phyloP scores from a whole-genome alignment of 2,113 vertebrate genomes.

The Vidua chalybeata region DNA sequence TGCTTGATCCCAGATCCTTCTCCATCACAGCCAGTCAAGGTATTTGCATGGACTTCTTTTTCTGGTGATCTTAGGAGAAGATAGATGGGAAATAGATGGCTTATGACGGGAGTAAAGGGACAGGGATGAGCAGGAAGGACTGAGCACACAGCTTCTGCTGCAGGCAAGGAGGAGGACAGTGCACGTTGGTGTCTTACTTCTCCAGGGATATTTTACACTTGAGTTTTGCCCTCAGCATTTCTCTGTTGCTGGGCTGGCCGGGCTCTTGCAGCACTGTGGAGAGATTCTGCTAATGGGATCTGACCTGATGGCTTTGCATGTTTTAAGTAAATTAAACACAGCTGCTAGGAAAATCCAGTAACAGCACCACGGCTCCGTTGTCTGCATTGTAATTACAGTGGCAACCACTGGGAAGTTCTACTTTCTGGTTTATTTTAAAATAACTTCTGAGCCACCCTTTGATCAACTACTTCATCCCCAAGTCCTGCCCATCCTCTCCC shows the following conservation, averaged over 20 bases:
- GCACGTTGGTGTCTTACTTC: rapidly evolving
- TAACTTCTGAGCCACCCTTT: constrained; percentile 52
- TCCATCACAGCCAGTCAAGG: not conserved
- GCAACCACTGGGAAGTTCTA: constrained; percentile 38
- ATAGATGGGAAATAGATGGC: not conserved
- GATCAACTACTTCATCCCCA: constrained; percentile 12
- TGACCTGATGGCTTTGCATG: constrained; percentile 61
- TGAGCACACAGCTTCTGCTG: rapidly evolving
- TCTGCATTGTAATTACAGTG: constrained; percentile 48
- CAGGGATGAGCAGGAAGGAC: not conserved
- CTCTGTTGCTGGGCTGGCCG: not conserved
- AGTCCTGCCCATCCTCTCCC: not conserved
- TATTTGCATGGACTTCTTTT: not conserved
- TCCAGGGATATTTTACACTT: not conserved
- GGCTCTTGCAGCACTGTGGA: not conserved
- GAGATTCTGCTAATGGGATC: constrained; percentile 56
- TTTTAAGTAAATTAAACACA: constrained; percentile 67
- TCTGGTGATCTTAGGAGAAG: not conserved
- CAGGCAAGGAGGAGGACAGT: rapidly evolving
- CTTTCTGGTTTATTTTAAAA: constrained; percentile 65
- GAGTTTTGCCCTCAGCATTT: not conserved
- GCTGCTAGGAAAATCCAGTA: constrained; percentile 62
- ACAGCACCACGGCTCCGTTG: constrained; percentile 32
- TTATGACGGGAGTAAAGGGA: not conserved
- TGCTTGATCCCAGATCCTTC: not conserved